Evolutionary conservation across 2,888 invertebrate species (phyloP), one percentile per base, ranked within the genome.

Genomic region (Hypomecis punctinalis): DNA sequence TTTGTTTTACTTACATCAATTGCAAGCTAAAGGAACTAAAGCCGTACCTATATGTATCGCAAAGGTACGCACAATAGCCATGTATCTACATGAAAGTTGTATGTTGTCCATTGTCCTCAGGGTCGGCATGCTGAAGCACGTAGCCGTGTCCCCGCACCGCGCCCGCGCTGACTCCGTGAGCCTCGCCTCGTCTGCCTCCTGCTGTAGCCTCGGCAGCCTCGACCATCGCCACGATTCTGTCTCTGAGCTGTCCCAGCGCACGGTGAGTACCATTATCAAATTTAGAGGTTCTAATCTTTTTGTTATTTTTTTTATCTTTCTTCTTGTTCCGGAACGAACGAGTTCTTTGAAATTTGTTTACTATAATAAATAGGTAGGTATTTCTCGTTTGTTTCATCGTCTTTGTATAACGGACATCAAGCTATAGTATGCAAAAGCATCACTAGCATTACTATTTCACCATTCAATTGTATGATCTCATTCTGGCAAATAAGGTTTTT

Each of bases 111-210:
- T 63, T 59, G 33, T 58, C 45, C 8, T 37, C 72, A 73, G 81
- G 74, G 77, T 75, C 78, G 88, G 84, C 93, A 97, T 97, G 97
- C 94, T 97, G 94, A 97, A 97, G 93, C 97, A 97, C 96, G 97
- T 97, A 90, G 97, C 97, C 93, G 96, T 97, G 88, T 97, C 97
- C 76, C 97, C 97, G 74, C 95, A 97, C 91, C 95, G 97, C 89
- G 95, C 96, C 81, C 96, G 97, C 86, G 95, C 96, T 71, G 97
- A 97, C 94, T 97, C 97, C 74, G 95, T 97, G 75, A 97, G 97
- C 79, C 92, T 97, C 72, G 96, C 97, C 75, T 96, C 97, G 55
- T 96, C 95, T n/a, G 93, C 95, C 51, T 96, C 94, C 75, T 85
- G 95, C 92, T 93, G 96, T 94, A 95, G 96, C 90, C 95, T 95